phyloP scores from a whole-genome alignment of 2,888 invertebrate genomes.

The Habrosyne pyritoides region DNA sequence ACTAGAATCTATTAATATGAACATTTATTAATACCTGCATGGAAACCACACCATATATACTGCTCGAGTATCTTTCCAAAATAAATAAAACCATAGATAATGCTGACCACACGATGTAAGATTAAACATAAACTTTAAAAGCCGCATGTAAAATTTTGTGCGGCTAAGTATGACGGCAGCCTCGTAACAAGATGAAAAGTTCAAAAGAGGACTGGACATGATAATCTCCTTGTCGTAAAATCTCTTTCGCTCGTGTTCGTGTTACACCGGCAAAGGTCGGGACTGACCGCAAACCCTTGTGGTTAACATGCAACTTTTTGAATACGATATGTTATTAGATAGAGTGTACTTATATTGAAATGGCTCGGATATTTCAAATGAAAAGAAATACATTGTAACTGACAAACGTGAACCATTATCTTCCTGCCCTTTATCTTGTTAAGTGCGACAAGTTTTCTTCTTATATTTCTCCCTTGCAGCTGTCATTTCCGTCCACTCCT shows the following conservation, averaged over 20 bases:
- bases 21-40: too few relatives aligned
- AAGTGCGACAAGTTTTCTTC: too few relatives aligned
- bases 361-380: neutral
- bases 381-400: neutral
- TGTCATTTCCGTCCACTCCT: too few relatives aligned
- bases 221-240: conserved; percentile 1
- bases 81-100: too few relatives aligned
- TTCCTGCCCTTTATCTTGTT: too few relatives aligned
- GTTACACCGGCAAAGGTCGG: neutral
- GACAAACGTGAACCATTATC: neutral
- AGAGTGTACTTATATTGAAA: neutral
- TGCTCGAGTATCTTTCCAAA: too few relatives aligned
- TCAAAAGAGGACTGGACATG: conserved; percentile 3
- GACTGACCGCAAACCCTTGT: neutral
- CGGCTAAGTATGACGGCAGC: neutral
- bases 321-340: neutral
- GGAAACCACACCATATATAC: too few relatives aligned
- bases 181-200: conserved; percentile 1
- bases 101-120: too few relatives aligned
- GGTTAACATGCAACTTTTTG: neutral
- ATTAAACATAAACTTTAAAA: neutral
- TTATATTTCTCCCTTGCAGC: too few relatives aligned
- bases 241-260: neutral
- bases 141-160: neutral
- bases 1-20: too few relatives aligned